These are phyloP conservation scores for Leptinotarsa defecta DNA, from an alignment of 1,140 invertebrate species.

Conservation along the genomic window DNA sequence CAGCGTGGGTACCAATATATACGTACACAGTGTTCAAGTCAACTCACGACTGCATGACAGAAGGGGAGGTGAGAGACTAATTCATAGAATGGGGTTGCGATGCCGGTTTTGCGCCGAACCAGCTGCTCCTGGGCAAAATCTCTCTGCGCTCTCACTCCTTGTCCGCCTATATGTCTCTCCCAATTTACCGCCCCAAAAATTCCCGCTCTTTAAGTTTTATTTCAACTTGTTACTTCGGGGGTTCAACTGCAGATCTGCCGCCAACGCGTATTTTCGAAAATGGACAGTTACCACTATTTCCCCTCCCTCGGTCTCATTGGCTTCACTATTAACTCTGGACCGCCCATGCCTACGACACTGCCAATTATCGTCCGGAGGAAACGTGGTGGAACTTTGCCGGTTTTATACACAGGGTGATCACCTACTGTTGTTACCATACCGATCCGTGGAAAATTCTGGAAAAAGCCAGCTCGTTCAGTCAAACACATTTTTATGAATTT, in stretches of 20 bases:
- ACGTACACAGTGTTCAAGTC: conserved; percentile 17
- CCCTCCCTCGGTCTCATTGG: conserved; percentile 13
- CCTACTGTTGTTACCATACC: no score
- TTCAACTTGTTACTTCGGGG: background rate
- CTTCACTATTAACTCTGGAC: conserved; percentile 17
- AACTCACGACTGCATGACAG: conserved; percentile 26
- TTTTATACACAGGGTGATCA: background rate
- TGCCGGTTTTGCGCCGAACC: conserved; percentile 26
- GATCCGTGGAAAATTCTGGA: background rate
- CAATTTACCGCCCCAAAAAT: conserved; percentile 15
- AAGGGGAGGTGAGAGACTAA: conserved; percentile 25
- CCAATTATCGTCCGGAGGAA: conserved; percentile 7
- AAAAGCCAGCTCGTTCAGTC: no score
- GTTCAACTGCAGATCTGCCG: background rate
- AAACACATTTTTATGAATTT: no score
- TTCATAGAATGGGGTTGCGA: conserved; percentile 29
- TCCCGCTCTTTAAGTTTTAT: conserved; percentile 1
- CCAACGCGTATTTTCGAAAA: conserved; percentile 19
- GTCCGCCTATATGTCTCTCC: conserved; percentile 14
- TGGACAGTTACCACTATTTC: conserved; percentile 2
- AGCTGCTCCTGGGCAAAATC: conserved; percentile 26
- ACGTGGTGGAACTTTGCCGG: background rate
- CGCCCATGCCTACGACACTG: conserved; percentile 16
- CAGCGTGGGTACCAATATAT: conserved; percentile 3
- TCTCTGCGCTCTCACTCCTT: conserved; percentile 24